Base-by-base conservation (phyloP, 2,888 invertebrate species). In the Drosophila silvestris region DNA sequence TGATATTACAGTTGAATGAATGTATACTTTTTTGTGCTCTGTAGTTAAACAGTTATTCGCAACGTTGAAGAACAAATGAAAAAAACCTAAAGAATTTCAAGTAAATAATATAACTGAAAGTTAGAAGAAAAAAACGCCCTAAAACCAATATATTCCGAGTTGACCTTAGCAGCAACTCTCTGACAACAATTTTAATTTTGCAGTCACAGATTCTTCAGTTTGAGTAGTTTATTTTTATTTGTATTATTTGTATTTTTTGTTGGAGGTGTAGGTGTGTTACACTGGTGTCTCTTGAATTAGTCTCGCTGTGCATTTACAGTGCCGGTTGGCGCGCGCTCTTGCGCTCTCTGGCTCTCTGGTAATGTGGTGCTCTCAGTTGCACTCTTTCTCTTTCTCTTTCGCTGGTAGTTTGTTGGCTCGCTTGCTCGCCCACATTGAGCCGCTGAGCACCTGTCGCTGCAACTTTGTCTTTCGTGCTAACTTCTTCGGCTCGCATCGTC, bases 361-460 rank as follows among this genome's bases (percentile, higher is more conserved):
- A 12, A 10, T 33, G 16, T 37, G 4, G 12, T 44, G n/a, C 44
- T 4, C 5, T 28, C 28, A 28, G 28, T 51, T 51, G 28, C 37
- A 22, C 39, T 32, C 35, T 6, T 44, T 37, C 51, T 14, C 28
- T 5, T 28, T 28, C 28, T 37, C 44, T 16, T 39, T 35, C 59
- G 33, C 50, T 51, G 28, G 47, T n/a, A 30, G 52, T 64, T 58
- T 9, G 41, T 33, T 64, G 39, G 47, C 51, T 56, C n/a, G 50
- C 61, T 56, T 33, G 53, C 59, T 66, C 77, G 73, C 73, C 73
- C 78, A 60, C 79, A 65, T 63, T 63, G 41, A 54, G 39, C 35
- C 47, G 52, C 67, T 56, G 33, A 71, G 86, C 91, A 85, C 85
- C 85, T 85, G 85, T 85, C 90, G 89, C 86, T 74, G 85, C 77